Evolutionary conservation across 2,888 invertebrate species (phyloP).

Genomic region (Lepidochrysops patricia): DNA sequence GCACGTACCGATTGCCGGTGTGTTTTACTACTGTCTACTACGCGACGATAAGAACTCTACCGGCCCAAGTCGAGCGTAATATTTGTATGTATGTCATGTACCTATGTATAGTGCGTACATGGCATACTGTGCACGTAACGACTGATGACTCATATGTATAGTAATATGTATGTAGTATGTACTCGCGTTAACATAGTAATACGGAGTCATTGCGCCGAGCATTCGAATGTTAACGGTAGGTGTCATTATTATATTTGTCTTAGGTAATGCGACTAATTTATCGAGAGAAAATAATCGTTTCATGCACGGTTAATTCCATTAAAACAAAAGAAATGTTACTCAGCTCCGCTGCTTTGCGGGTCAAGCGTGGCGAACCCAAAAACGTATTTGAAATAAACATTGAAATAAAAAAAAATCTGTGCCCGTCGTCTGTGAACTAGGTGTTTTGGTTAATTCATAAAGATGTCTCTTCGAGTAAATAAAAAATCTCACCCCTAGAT

Average conservation of each 20-base stretch:
- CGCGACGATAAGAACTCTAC: not conserved
- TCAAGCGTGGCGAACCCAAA: not conserved
- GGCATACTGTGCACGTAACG: not conserved
- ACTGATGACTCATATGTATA: slow-evolving; percentile 9
- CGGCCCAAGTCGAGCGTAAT: not conserved
- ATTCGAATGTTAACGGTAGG: slow-evolving; percentile 54
- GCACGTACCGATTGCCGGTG: too few species aligned
- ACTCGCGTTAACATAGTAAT: slow-evolving; percentile 17
- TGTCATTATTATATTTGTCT: slow-evolving; percentile 46
- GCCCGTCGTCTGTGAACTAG: too few species aligned
- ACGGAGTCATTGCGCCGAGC: slow-evolving; percentile 46
- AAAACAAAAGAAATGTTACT: not conserved
- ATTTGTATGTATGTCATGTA: slow-evolving; percentile 1
- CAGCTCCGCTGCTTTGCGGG: not conserved
- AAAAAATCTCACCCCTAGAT: too few species aligned
- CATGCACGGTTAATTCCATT: not conserved
- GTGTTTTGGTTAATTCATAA: too few species aligned
- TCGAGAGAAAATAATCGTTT: not conserved
- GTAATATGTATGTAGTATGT: too few species aligned
- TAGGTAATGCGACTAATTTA: slow-evolving; percentile 38
- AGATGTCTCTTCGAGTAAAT: too few species aligned
- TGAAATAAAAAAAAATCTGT: too few species aligned
- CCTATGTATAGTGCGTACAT: slow-evolving; percentile 20
- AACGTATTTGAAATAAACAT: too few species aligned
- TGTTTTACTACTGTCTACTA: slow-evolving; percentile 2